Evolutionary conservation across 2,888 invertebrate species (phyloP).

Genomic region (Camptogramma bilineatum): DNA sequence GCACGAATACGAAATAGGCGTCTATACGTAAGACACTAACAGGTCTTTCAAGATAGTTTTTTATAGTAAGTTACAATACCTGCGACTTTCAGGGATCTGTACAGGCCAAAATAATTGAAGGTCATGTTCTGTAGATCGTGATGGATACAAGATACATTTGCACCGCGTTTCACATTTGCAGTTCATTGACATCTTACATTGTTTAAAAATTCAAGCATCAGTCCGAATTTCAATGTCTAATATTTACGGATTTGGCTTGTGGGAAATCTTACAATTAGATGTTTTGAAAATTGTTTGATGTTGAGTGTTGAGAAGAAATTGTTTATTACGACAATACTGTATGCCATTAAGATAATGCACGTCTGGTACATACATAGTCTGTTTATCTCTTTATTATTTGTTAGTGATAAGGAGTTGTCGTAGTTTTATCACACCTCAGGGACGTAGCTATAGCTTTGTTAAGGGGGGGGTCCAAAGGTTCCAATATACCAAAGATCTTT

Average conservation of each 20-base stretch:
- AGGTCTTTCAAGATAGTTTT: too few species aligned
- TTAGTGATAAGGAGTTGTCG: slow-evolving; percentile 67
- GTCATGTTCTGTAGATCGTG: background rate
- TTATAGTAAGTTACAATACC: too few species aligned
- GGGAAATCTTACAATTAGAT: background rate
- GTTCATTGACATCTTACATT: slow-evolving; percentile 25
- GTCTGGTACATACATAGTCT: slow-evolving; percentile 47
- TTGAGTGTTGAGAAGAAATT: slow-evolving; percentile 42
- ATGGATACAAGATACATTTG: background rate
- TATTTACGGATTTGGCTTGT: background rate
- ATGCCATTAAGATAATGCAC: slow-evolving; percentile 54
- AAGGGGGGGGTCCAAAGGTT: too few species aligned
- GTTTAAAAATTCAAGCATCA: slow-evolving; percentile 13
- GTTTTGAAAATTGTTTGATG: slow-evolving; percentile 31
- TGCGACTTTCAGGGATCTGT: background rate
- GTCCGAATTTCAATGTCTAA: background rate
- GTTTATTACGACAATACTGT: slow-evolving; percentile 50
- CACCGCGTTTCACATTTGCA: slow-evolving; percentile 1
- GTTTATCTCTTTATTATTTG: slow-evolving; percentile 72
- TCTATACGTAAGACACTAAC: background rate
- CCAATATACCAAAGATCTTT: too few species aligned
- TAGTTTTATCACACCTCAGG: slow-evolving; percentile 71
- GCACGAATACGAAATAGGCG: too few species aligned
- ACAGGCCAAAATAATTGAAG: background rate
- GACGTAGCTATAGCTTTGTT: too few species aligned